These are phyloP conservation scores for Folsomia manolachei DNA, from an alignment of 2,888 invertebrate species.

Conservation along the genomic window DNA sequence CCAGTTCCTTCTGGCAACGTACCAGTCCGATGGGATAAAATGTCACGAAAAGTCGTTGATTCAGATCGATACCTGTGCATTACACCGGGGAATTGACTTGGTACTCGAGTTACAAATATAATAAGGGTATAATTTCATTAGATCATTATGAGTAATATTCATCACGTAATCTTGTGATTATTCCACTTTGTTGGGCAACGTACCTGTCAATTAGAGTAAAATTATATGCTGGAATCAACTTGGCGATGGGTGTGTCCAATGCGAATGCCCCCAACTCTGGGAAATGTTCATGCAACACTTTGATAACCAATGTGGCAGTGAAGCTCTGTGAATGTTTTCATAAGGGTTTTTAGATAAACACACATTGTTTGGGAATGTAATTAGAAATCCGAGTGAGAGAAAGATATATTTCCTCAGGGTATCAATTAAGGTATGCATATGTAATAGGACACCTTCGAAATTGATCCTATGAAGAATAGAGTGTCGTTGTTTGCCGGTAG, in stretches of 20 bases:
- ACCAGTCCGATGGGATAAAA: background rate
- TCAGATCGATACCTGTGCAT: slow-evolving; percentile 4
- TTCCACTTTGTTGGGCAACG: too few species aligned
- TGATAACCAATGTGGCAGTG: background rate
- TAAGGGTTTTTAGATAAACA: too few species aligned
- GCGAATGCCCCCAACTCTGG: background rate
- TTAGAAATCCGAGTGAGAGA: background rate
- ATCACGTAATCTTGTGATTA: too few species aligned
- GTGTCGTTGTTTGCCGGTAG: background rate
- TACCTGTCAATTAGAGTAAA: slow-evolving; percentile 1
- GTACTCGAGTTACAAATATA: background rate
- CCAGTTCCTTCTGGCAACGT: background rate
- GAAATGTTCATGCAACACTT: slow-evolving; percentile 3
- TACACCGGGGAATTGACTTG: background rate
- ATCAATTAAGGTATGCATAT: background rate
- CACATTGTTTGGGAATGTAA: background rate
- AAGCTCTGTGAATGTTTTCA: background rate
- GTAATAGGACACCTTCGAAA: background rate
- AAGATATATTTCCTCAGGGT: background rate
- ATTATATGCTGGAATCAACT: background rate
- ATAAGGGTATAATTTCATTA: too few species aligned
- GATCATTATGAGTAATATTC: too few species aligned
- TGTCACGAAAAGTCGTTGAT: background rate
- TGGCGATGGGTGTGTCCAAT: background rate
- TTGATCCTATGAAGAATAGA: background rate